Percentiles rank a stretch among this genome's conserved stretches.
These are phyloP conservation scores for Haplochromis burtoni DNA, from an alignment of 2,113 vertebrate species.

Conservation along the genomic window DNA sequence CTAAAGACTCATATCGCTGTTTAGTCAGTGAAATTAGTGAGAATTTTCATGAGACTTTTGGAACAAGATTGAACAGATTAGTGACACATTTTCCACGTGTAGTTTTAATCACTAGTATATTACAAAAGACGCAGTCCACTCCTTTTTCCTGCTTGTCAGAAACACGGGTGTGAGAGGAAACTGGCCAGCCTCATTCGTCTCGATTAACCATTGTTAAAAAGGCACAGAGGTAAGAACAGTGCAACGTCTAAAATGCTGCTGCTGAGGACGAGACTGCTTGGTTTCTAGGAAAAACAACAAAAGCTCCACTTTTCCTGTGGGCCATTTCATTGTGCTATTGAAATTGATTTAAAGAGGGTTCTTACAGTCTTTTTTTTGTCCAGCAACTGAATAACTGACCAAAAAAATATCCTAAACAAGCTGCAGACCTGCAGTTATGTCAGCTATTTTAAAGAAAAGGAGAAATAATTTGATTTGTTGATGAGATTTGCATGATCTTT, in stretches of 20 bases:
- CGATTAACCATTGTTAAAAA: background rate
- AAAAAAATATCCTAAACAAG: background rate
- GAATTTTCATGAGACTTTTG: background rate
- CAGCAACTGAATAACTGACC: background rate
- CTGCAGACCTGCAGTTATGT: accelerated
- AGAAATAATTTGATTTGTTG: background rate
- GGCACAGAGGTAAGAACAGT: background rate
- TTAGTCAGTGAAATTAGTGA: background rate
- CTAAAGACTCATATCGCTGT: background rate
- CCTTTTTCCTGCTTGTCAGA: background rate
- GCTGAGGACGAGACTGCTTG: background rate
- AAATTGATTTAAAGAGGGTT: background rate
- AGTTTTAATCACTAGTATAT: background rate
- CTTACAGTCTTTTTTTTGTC: background rate
- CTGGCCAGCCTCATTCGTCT: background rate
- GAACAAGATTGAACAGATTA: background rate
- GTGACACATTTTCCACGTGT: background rate
- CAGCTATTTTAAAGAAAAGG: accelerated
- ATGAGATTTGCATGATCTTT: background rate
- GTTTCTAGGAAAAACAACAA: background rate
- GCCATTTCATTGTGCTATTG: background rate
- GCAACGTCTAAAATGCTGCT: background rate
- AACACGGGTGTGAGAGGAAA: constrained; percentile 12
- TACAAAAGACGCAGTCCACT: background rate
- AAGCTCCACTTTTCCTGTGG: background rate